Conservation (phyloP, 2,888 invertebrate species). For the Homarus gammarus region DNA sequence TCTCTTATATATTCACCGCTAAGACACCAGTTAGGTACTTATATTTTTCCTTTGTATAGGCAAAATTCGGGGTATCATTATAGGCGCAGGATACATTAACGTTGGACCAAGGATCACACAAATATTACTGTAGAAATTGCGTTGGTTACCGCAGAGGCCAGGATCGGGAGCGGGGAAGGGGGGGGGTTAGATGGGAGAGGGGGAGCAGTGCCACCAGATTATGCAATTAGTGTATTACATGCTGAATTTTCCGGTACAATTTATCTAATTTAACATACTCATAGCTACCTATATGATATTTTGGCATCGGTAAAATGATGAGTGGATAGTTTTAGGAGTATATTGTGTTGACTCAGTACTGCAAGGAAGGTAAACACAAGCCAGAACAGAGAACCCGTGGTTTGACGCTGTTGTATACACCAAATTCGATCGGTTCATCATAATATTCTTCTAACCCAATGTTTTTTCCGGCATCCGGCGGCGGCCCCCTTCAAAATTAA, state of each 20-base stretch:
- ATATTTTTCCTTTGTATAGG: background rate
- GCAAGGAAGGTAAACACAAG: background rate
- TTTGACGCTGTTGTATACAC: background rate
- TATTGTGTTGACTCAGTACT: background rate
- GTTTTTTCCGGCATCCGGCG: no score
- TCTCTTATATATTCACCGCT: background rate
- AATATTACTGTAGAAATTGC: conserved; percentile 46
- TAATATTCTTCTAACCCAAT: conserved; percentile 33
- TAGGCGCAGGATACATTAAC: background rate
- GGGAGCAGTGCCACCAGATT: conserved; percentile 45
- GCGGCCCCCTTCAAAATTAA: no score
- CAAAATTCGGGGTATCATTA: background rate
- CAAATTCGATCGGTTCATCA: conserved; percentile 63
- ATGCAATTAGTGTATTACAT: conserved; percentile 65
- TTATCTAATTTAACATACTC: conserved; percentile 10
- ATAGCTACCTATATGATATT: background rate
- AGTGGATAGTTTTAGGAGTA: background rate
- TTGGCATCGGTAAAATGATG: background rate
- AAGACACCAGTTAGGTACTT: background rate
- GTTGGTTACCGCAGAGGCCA: conserved; percentile 59
- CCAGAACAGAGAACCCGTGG: background rate
- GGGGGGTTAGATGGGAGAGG: conserved; percentile 16
- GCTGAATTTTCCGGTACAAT: conserved; percentile 59
- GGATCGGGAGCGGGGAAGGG: conserved; percentile 44
- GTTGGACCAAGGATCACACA: conserved; percentile 8